Evolutionary conservation across 2,888 invertebrate species (phyloP), one percentile per base, ranked within the genome.

Genomic region (Spisula solida): DNA sequence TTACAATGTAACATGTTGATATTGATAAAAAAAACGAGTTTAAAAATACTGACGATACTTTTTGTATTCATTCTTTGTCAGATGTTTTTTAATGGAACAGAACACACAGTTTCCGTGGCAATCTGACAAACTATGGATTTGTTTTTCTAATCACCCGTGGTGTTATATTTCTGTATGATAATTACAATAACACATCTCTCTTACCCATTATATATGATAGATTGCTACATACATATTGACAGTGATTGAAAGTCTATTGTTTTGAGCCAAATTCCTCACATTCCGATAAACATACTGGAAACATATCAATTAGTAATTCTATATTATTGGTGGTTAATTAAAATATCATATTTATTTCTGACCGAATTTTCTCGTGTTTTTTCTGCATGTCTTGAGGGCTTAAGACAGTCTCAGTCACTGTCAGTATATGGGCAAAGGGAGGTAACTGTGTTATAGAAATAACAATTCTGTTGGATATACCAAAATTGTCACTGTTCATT

Each of bases 111-210:
- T 75, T 31, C 10, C 56, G 78, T 85, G 85, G 85, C 85, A 51
- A 29, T 18, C 56, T 85, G 78, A 85, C 85, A 85, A 85, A 79
- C 25, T 25, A 10, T 41, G n/a, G 5, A 18, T 70, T 81, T 81
- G 81, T 86, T 86, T 51, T 75, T 66, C 75, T 81, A 86, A 86
- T 86, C 47, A 81, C 48, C 70, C 14, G 8, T 20, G 14, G 86
- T 34, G 66, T 75, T 51, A 34, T 34, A 55, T 86, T 86, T 86
- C 86, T 60, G 34, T 1, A 31, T 31, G 41, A 75, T 81, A 75
- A 81, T 70, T 70, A 81, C 14, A 81, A 51, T 48, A 56, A 60
- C 86, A 80, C 18, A 16, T 20, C 29, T 48, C 1, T 25, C 16
- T 66, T 86, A 14, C 31, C 29, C 14, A 16, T 20, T 79, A 85